phyloP scores from a whole-genome alignment of 2,113 vertebrate genomes.

The Meles meles region DNA sequence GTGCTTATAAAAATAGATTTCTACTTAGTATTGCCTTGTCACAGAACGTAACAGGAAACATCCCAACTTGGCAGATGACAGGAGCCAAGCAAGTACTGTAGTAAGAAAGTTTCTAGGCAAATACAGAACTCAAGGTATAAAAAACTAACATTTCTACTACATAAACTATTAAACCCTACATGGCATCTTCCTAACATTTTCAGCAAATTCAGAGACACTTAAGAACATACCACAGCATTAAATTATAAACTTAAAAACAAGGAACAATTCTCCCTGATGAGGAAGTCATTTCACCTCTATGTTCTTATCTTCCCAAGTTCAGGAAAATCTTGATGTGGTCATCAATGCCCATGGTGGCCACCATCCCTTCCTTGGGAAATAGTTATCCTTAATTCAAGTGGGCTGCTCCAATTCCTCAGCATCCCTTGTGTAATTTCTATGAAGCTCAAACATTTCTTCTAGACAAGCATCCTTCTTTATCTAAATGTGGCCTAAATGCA shows the following conservation, averaged over 20 bases:
- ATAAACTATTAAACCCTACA: conserved; percentile 36
- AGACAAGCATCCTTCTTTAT: background rate
- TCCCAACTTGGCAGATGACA: background rate
- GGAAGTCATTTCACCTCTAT: background rate
- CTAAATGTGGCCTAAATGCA: background rate
- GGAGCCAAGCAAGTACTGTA: background rate
- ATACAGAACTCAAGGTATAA: background rate
- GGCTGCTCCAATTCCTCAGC: background rate
- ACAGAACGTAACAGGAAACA: conserved; percentile 45
- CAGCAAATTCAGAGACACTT: conserved; percentile 2
- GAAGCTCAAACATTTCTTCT: background rate
- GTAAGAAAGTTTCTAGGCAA: background rate
- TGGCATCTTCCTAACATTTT: conserved; percentile 45
- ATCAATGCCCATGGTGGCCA: background rate
- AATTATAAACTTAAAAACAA: conserved; percentile 27
- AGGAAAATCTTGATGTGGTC: background rate
- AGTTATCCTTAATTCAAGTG: background rate
- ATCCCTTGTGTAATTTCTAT: background rate
- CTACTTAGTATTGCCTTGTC: background rate
- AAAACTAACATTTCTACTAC: background rate
- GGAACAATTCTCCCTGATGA: background rate
- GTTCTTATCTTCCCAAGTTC: background rate
- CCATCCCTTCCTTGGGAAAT: background rate
- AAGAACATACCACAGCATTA: background rate
- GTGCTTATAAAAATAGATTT: conserved; percentile 20